Evolutionary conservation across 2,888 invertebrate genomes (phyloP).

Genomic region (Pyrrhia umbra): DNA sequence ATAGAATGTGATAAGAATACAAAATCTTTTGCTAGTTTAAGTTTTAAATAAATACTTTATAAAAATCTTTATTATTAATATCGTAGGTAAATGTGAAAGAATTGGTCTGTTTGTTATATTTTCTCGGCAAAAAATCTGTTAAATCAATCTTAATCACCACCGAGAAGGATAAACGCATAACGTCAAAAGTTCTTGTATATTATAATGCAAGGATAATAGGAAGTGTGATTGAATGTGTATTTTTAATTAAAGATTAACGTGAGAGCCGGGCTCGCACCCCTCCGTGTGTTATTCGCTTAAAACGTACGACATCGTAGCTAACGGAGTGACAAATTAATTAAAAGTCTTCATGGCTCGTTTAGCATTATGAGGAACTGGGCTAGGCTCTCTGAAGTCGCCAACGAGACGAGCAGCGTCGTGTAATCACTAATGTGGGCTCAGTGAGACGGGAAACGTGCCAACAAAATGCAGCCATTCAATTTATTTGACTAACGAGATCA

Average conservation of each 20-base stretch:
- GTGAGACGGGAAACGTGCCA: conserved; percentile 59
- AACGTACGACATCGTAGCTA: conserved; percentile 52
- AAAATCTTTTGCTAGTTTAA: no score
- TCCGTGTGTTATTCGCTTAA: conserved; percentile 12
- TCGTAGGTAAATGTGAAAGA: no score
- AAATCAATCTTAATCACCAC: not conserved
- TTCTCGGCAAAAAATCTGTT: no score
- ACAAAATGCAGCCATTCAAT: conserved; percentile 39
- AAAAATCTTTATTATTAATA: no score
- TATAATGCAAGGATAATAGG: not conserved
- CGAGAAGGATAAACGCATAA: not conserved
- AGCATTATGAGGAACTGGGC: conserved; percentile 60
- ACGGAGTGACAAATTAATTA: conserved; percentile 72
- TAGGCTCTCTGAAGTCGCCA: conserved; percentile 51
- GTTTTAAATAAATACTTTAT: no score
- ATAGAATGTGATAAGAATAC: no score
- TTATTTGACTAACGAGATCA: conserved; percentile 10
- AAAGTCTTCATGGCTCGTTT: conserved; percentile 70
- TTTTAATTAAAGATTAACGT: not conserved
- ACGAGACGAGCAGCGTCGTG: conserved; percentile 67
- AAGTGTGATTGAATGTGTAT: not conserved
- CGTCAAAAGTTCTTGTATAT: no score
- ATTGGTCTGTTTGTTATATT: no score
- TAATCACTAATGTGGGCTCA: conserved; percentile 68
- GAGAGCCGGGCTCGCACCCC: not conserved